Conservation (phyloP, 2,888 invertebrate genomes). For the Graphium colonna region DNA sequence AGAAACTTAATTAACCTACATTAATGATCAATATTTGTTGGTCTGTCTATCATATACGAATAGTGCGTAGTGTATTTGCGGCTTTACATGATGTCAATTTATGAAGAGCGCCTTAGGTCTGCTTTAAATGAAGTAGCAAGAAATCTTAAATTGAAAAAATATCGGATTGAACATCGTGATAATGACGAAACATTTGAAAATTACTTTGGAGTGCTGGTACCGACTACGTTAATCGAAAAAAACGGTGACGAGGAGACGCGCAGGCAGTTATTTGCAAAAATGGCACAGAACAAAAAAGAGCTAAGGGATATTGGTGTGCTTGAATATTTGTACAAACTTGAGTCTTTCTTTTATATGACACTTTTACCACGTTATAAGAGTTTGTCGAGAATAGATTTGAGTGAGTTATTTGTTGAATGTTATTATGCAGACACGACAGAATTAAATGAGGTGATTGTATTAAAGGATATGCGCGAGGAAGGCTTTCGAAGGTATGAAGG, state of each 20-base stretch:
- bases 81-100: slow-evolving; percentile 3
- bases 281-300: slow-evolving; percentile 17
- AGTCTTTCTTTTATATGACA: slow-evolving; percentile 25
- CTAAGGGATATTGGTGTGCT: slow-evolving; percentile 19
- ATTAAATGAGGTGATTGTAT: slow-evolving; percentile 26
- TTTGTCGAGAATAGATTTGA: slow-evolving; percentile 20
- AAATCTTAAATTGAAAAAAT: slow-evolving; percentile 2
- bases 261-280: slow-evolving; percentile 27
- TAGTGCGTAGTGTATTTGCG: too few species aligned
- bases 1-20: too few species aligned
- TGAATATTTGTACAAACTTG: slow-evolving; percentile 25
- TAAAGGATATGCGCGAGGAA: slow-evolving; percentile 28
- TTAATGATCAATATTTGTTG: too few species aligned
- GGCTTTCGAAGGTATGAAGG: slow-evolving; percentile 22
- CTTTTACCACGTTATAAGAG: slow-evolving; percentile 26
- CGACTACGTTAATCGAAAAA: slow-evolving; percentile 23
- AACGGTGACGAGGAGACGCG: slow-evolving; percentile 7
- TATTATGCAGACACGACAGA: slow-evolving; percentile 26
- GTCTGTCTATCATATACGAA: too few species aligned
- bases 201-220: slow-evolving; percentile 28
- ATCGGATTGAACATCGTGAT: background rate
- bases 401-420: slow-evolving; percentile 26
- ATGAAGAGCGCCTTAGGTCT: slow-evolving; percentile 1
- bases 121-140: background rate
- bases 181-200: slow-evolving; percentile 28